Percentiles rank a stretch among this genome's conserved stretches.
phyloP scores from a whole-genome alignment of 2,888 invertebrate genomes.

The Sceliomorpha sp. region DNA sequence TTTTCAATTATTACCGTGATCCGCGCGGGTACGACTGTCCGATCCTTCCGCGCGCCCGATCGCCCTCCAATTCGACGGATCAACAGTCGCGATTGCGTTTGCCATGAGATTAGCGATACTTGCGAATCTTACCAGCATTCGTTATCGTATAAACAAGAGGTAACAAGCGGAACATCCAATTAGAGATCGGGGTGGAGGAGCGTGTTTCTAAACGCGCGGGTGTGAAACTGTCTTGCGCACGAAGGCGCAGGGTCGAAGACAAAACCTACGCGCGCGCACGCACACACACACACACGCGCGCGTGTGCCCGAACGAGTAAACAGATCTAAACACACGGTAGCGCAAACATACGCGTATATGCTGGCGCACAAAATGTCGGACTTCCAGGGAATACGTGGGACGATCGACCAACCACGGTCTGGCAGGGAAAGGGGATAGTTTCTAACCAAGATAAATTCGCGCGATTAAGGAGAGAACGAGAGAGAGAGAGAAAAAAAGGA shows the following conservation, averaged over 20 bases:
- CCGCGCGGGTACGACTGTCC: conserved; percentile 8
- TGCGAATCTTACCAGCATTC: conserved; percentile 52
- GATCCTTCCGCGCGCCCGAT: conserved; percentile 24
- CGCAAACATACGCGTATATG: conserved; percentile 18
- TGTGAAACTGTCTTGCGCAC: conserved; percentile 34
- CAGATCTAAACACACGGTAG: conserved; percentile 30
- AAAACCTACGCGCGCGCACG: neutral
- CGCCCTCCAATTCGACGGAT: conserved; percentile 38
- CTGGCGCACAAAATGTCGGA: conserved; percentile 32
- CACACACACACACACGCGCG: neutral
- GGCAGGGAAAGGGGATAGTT: conserved; percentile 10
- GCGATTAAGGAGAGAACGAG: conserved; percentile 61
- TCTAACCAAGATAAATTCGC: conserved; percentile 70
- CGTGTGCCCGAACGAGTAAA: conserved; percentile 22
- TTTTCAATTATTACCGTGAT: conserved; percentile 13
- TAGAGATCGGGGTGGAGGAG: conserved; percentile 37
- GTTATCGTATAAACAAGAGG: conserved; percentile 56
- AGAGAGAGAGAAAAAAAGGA: conserved; percentile 20
- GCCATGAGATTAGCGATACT: conserved; percentile 52
- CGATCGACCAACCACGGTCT: conserved; percentile 34
- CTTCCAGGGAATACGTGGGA: conserved; percentile 12
- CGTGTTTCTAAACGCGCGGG: conserved; percentile 42
- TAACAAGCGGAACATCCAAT: conserved; percentile 57
- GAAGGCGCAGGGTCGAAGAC: conserved; percentile 12
- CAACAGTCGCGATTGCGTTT: conserved; percentile 50